A percentile compares a stretch with the other conserved stretches of the same genome.
Evolutionary conservation across 2,888 invertebrate genomes (phyloP).

Genomic region (Tachina fera): DNA sequence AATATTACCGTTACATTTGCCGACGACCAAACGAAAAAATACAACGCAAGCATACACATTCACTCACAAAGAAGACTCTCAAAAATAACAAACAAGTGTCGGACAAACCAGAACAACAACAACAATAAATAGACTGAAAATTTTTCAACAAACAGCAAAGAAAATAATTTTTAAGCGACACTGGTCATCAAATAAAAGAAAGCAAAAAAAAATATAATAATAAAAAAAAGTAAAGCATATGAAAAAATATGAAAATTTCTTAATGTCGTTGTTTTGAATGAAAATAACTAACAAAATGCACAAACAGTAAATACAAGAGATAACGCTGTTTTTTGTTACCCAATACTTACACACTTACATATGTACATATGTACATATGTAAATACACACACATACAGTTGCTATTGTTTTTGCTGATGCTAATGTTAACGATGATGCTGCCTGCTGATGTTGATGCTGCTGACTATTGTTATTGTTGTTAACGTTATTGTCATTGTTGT

Average conservation of each 20-base stretch:
- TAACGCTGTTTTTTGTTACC: slow-evolving; percentile 15
- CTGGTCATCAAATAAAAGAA: slow-evolving; percentile 60
- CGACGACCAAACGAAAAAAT: slow-evolving; percentile 32
- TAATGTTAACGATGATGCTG: slow-evolving; percentile 19
- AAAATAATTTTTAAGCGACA: slow-evolving; percentile 52
- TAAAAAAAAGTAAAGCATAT: not conserved
- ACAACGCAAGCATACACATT: slow-evolving; percentile 18
- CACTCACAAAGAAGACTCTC: slow-evolving; percentile 20
- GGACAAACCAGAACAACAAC: slow-evolving; percentile 40
- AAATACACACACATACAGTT: too few species aligned
- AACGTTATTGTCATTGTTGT: slow-evolving; percentile 72
- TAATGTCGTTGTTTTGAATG: slow-evolving; percentile 48
- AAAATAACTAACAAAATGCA: slow-evolving; percentile 21
- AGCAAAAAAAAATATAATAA: not conserved
- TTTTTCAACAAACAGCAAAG: slow-evolving; percentile 25
- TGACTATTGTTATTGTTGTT: slow-evolving; percentile 52
- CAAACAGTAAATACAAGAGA: slow-evolving; percentile 13
- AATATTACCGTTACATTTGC: slow-evolving; percentile 42
- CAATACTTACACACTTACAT: not conserved
- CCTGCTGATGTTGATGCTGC: slow-evolving; percentile 1
- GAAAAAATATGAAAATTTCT: slow-evolving; percentile 42
- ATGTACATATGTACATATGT: too few species aligned
- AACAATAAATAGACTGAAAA: not conserved
- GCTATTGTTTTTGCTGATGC: not conserved
- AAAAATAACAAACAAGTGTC: slow-evolving; percentile 50